phyloP scores from a whole-genome alignment of 2,797 vertebrate species.

The Poeciliopsis paucimaculata region DNA sequence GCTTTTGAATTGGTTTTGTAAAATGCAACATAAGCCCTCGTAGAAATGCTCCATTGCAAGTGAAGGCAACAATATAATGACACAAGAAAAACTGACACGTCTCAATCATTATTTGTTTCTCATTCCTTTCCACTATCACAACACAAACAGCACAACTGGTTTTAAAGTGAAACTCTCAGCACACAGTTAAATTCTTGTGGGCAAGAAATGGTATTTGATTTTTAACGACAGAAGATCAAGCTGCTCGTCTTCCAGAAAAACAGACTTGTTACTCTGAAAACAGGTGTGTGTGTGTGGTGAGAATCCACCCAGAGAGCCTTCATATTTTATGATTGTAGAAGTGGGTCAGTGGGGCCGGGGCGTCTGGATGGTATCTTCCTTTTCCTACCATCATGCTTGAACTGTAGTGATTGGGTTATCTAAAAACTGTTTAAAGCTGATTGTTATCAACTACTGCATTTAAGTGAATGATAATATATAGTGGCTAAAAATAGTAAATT shows the following conservation, averaged over 20 bases:
- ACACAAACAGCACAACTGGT: not conserved
- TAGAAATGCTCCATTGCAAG: not conserved
- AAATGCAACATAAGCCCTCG: not conserved
- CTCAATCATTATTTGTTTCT: not conserved
- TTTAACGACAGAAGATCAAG: not conserved
- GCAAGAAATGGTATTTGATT: not conserved
- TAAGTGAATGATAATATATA: not conserved
- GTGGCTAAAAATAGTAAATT: not conserved
- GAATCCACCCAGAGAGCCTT: conserved; percentile 20
- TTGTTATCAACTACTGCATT: not conserved
- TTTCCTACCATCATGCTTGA: conserved; percentile 18
- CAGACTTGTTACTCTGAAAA: conserved; percentile 7
- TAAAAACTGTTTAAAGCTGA: not conserved
- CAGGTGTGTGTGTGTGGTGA: conserved; percentile 6
- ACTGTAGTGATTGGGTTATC: not conserved
- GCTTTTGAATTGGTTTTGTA: not conserved
- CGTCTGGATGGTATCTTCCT: conserved; percentile 23
- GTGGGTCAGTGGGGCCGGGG: conserved; percentile 60
- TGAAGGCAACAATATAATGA: not conserved
- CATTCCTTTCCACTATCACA: not conserved
- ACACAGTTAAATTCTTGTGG: not conserved
- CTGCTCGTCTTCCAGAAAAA: conserved; percentile 10
- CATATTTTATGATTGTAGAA: conserved; percentile 68
- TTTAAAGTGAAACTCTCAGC: not conserved
- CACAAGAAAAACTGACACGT: not conserved